phyloP scores from a whole-genome alignment of 2,113 vertebrate genomes.

The Catharus minimus region DNA sequence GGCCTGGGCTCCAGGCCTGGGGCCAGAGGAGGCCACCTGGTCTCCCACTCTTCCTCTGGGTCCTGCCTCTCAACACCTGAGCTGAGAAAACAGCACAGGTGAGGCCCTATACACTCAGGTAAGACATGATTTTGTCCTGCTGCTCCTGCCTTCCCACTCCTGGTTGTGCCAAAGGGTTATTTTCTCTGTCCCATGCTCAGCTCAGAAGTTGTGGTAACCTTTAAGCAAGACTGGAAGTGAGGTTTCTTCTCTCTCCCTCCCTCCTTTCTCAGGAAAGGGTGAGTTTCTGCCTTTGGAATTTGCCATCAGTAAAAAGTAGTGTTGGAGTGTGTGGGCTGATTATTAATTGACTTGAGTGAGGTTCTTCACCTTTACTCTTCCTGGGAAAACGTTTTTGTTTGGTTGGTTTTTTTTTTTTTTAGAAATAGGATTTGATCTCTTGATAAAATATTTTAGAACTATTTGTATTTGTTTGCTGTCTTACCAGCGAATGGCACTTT shows the following conservation, averaged over 20 bases:
- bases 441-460: not conserved
- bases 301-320: not conserved
- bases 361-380: not conserved
- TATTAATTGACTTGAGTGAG: not conserved
- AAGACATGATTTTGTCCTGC: not conserved
- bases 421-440: not conserved
- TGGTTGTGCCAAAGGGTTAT: not conserved
- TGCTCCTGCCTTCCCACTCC: not conserved
- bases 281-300: not conserved
- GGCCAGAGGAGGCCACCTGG: not conserved
- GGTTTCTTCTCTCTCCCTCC: not conserved
- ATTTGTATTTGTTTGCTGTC: not conserved
- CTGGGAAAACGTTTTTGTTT: not conserved
- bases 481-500: not conserved
- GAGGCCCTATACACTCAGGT: not conserved
- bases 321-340: not conserved
- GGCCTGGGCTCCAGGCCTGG: not conserved
- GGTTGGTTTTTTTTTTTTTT: not conserved
- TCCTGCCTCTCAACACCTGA: not conserved
- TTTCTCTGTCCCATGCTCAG: not conserved
- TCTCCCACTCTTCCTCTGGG: accelerated
- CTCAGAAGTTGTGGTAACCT: not conserved
- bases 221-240: not conserved
- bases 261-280: not conserved
- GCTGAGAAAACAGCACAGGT: not conserved